Evolutionary conservation across 2,888 invertebrate genomes (phyloP), one percentile per base, ranked within the genome.

Genomic region (Chesias legatella): DNA sequence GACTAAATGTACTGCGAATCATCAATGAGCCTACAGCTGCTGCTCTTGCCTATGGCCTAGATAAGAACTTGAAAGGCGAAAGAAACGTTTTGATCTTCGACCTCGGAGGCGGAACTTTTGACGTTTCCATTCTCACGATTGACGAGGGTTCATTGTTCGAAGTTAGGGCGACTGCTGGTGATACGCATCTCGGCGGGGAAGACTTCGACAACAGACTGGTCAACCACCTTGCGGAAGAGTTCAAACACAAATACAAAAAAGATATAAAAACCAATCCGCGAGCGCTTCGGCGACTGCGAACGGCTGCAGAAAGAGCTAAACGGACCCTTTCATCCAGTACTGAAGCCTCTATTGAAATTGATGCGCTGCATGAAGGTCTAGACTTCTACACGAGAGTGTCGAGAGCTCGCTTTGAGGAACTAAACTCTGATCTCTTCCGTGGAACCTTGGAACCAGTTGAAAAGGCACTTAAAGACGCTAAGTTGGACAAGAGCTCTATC

Each of bases 11-110:
- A 5, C 79, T 96, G 17, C 90, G 95, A 45, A 95, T 96, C 58
- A 94, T 95, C 63, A 94, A 94, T 72, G 95, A 95, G 68, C 95
- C 95, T 3, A 94, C 94, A 6, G 93, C 92, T 1, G 94, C 93
- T 5, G 91, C 92, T 10, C 79, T 94, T 35, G 93, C 93, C 4
- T 93, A 94, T 66, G 94, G 94, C 1, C 82, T 92, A 20, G 91
- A 92, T 63, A 92, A 91, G 60, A 90, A 94, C 86, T 75, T 92
- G 67, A 84, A 88, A 54, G 91, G 91, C 7, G 91, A 92, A 63
- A 82, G 90, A 7, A 91, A 91, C 60, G 91, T 92, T 3, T 72
- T 91, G 7, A 92, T 92, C 51, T 92, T 92, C 66, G 92, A 92
- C 64, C 79, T 92, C 43, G 92, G 92, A 9, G 90, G 90, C 20